A percentile compares a stretch with the other conserved stretches of the same genome.
These are phyloP conservation scores for Sitobion miscanthi DNA, from an alignment of 1,140 invertebrate species.

Conservation along the genomic window DNA sequence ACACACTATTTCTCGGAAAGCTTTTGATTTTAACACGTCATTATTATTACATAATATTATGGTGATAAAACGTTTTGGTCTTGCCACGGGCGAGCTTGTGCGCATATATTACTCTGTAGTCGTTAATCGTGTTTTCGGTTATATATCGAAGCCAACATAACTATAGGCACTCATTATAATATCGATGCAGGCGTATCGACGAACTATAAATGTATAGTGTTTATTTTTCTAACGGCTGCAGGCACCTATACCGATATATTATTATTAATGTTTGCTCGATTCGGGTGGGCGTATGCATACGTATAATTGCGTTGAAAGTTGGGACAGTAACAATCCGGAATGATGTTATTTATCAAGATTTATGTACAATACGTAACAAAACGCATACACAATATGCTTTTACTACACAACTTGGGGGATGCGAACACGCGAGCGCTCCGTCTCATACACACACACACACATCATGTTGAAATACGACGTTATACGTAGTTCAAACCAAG, in stretches of 20 bases:
- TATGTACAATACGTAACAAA: constrained; percentile 9
- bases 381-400: neutral
- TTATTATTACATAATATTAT: no score
- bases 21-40: neutral
- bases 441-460: neutral
- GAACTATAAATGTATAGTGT: neutral
- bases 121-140: neutral
- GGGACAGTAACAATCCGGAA: neutral
- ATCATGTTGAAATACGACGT: neutral
- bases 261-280: neutral
- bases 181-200: neutral
- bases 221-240: neutral
- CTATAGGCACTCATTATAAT: neutral
- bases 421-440: neutral
- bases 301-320: constrained; percentile 27
- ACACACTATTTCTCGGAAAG: neutral
- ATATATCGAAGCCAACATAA: neutral
- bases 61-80: neutral
- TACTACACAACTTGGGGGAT: neutral
- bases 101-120: neutral
- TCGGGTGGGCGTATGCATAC: neutral
- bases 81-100: neutral
- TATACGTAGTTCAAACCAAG: neutral
- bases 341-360: constrained; percentile 28
- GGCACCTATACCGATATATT: neutral